Conservation (phyloP, 2,113 vertebrate species). For the Coptodon bakossiorum region DNA sequence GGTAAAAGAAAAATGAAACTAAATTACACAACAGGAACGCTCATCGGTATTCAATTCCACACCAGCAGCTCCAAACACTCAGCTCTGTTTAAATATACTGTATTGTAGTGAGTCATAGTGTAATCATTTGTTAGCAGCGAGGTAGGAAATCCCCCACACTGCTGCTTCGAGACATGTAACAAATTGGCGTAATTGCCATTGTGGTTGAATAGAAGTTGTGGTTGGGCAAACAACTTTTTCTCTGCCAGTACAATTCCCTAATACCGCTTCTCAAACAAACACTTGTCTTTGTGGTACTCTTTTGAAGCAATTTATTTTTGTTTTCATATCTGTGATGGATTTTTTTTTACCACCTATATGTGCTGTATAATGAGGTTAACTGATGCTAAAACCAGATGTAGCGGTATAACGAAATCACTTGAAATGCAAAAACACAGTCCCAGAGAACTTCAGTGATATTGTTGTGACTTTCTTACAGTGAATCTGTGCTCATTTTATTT, state of each 20-base stretch:
- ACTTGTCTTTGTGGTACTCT: conserved; percentile 34
- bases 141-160: conserved; percentile 40
- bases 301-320: not conserved
- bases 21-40: not conserved
- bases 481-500: not conserved
- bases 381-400: not conserved
- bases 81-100: not conserved
- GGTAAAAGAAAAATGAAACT: not conserved
- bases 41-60: not conserved
- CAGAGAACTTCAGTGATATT: not conserved
- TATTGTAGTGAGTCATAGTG: conserved; percentile 42
- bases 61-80: not conserved
- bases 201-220: conserved; percentile 59
- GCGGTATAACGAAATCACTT: rapidly evolving
- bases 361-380: not conserved
- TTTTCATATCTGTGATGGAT: not conserved
- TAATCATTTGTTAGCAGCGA: conserved; percentile 41
- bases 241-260: conserved; percentile 9
- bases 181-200: conserved; percentile 61
- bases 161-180: conserved; percentile 47
- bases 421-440: not conserved
- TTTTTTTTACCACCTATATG: not conserved
- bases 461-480: not conserved
- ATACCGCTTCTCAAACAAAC: conserved; percentile 31
- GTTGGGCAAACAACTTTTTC: conserved; percentile 34